Evolutionary conservation across 2,888 invertebrate genomes (phyloP).

Genomic region (Coleophora flavipennella): DNA sequence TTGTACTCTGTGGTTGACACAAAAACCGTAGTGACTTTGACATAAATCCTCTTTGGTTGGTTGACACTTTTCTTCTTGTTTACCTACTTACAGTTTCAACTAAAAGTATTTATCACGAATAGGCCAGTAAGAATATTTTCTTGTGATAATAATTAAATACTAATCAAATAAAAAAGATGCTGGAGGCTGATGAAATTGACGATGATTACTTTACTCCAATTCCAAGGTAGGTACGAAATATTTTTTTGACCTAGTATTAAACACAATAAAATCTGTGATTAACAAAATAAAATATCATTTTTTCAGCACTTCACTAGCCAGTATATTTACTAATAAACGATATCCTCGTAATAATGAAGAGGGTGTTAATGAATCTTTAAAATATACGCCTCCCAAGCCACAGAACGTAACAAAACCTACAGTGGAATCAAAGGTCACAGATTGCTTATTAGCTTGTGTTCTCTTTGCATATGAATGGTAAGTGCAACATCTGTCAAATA

Average conservation of each 20-base stretch:
- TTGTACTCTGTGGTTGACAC: too few relatives aligned
- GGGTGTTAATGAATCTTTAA: constrained; percentile 40
- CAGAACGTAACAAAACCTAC: constrained; percentile 20
- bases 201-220: constrained; percentile 61
- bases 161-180: constrained; percentile 23
- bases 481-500: too few relatives aligned
- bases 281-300: too few relatives aligned
- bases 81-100: too few relatives aligned
- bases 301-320: constrained; percentile 52
- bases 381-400: constrained; percentile 47
- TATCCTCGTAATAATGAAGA: constrained; percentile 18
- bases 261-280: too few relatives aligned
- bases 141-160: background rate
- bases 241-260: too few relatives aligned
- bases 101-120: too few relatives aligned
- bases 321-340: constrained; percentile 42
- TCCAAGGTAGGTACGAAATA: constrained; percentile 35
- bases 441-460: constrained; percentile 48
- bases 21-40: too few relatives aligned
- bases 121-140: too few relatives aligned
- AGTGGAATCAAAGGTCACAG: constrained; percentile 29
- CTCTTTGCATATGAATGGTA: constrained; percentile 56
- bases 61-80: too few relatives aligned
- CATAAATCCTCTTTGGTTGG: too few relatives aligned
- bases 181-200: constrained; percentile 55